Evolutionary conservation across 2,113 vertebrate genomes (phyloP), one percentile per base, ranked within the genome.

Genomic region (Crotophaga sulcirostris): DNA sequence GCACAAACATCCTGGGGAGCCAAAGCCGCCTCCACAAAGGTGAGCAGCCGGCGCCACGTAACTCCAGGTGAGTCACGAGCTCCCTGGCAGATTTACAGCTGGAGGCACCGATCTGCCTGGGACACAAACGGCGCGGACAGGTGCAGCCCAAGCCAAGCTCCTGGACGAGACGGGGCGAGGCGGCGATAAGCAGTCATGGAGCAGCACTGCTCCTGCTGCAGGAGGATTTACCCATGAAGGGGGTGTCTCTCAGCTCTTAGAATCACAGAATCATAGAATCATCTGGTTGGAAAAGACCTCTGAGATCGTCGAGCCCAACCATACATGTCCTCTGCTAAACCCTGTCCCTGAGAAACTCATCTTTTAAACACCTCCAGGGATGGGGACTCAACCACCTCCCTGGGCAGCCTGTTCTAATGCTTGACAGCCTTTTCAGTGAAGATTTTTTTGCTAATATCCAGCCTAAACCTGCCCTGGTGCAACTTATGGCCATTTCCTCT

Each of bases 21-120:
- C 82, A 95, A 88, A 91, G 62, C 21, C 0, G 0, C 68, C 69
- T 56, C 73, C 76, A 90, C 72, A 76, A 66, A 66, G 70, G 31
- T 54, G 63, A 90, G 68, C 47, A 95, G 70, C n/a, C 15, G 1
- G 49, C 0, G 2, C 33, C 6, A 2, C 0, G 0, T 51, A 81
- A 78, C n/a, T n/a, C n/a, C n/a, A n/a, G n/a, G 6, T 87, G 95
- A 96, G 81, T 95, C 94, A 94, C 12, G 49, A 74, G 31, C 44
- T 89, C 67, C 78, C 58, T 6, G 6, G 81, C 31, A 73, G 87
- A 81, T 62, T 72, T 38, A 58, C 58, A 72, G 86, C 81, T 25
- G 17, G 62, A 1, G 8, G 73, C 72, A 78, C 69, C 0, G 0
- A 21, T 44, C 55, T 58, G 42, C 87, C 70, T 62, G 1, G 0